These are phyloP conservation scores for Caiman crocodilus DNA, from an alignment of 2,797 vertebrate genomes.

Conservation along the genomic window DNA sequence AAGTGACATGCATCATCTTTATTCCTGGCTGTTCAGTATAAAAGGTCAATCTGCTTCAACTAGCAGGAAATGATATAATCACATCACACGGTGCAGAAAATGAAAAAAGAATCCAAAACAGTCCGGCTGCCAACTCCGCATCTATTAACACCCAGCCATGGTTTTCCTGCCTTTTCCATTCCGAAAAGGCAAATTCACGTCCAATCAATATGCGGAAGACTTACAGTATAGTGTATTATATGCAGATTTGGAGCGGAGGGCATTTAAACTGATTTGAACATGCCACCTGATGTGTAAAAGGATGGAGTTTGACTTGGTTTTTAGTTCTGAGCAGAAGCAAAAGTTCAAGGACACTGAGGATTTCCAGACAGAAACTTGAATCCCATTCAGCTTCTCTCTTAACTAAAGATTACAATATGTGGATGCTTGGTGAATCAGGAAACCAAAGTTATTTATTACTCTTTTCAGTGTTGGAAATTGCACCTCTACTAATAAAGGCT, in stretches of 20 bases:
- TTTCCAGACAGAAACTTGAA: neutral
- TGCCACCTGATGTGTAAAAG: neutral
- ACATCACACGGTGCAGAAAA: neutral
- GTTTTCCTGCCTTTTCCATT: neutral
- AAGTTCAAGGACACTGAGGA: neutral
- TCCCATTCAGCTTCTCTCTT: accelerated
- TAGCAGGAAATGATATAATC: neutral
- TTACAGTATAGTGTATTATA: accelerated
- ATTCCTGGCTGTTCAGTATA: neutral
- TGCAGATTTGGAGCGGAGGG: neutral
- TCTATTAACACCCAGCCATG: neutral
- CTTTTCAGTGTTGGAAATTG: neutral
- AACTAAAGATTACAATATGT: accelerated
- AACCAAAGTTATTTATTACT: neutral
- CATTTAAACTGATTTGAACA: neutral
- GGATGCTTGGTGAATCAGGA: accelerated
- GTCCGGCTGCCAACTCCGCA: neutral
- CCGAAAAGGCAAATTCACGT: neutral
- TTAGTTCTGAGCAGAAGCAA: neutral
- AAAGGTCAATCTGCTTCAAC: neutral
- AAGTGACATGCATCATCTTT: neutral
- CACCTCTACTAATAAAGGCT: neutral
- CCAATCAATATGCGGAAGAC: neutral
- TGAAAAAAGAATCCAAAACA: neutral
- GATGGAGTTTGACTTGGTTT: neutral